Conservation (phyloP, 1,140 invertebrate genomes). For the Nasonia giraulti region DNA sequence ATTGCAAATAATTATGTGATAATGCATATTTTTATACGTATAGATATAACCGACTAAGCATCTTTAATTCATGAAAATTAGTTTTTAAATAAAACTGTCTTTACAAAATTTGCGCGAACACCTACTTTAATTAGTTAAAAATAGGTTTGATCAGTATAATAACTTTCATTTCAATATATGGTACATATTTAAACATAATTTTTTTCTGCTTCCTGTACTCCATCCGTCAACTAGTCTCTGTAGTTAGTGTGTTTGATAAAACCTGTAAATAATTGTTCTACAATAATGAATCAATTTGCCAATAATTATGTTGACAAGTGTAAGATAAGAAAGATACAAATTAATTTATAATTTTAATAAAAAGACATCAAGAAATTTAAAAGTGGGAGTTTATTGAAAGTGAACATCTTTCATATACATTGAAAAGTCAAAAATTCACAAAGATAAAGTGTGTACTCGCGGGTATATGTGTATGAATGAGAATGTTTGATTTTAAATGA, state of each 20-base stretch:
- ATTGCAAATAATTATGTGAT: neutral
- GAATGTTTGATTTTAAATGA: neutral
- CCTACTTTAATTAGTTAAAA: too few species aligned
- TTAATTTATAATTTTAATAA: slow-evolving; percentile 19
- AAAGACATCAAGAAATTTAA: slow-evolving; percentile 32
- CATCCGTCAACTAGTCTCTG: slow-evolving; percentile 5
- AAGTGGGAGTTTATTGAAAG: slow-evolving; percentile 53
- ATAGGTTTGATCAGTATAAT: neutral
- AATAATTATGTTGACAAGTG: neutral
- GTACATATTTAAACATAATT: neutral
- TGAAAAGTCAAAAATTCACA: slow-evolving; percentile 49
- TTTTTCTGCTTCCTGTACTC: neutral
- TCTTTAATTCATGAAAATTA: neutral
- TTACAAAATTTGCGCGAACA: neutral
- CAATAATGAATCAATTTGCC: slow-evolving; percentile 11
- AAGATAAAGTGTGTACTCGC: slow-evolving; percentile 10
- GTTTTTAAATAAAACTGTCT: neutral
- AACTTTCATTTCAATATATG: neutral
- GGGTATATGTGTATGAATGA: neutral
- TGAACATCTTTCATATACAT: slow-evolving; percentile 48
- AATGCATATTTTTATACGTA: neutral
- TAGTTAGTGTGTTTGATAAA: slow-evolving; percentile 10
- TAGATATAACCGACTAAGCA: neutral
- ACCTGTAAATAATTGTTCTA: slow-evolving; percentile 26
- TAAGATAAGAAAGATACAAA: neutral